Conservation (phyloP, 2,888 invertebrate species). For the Oxystoma pomonae region DNA sequence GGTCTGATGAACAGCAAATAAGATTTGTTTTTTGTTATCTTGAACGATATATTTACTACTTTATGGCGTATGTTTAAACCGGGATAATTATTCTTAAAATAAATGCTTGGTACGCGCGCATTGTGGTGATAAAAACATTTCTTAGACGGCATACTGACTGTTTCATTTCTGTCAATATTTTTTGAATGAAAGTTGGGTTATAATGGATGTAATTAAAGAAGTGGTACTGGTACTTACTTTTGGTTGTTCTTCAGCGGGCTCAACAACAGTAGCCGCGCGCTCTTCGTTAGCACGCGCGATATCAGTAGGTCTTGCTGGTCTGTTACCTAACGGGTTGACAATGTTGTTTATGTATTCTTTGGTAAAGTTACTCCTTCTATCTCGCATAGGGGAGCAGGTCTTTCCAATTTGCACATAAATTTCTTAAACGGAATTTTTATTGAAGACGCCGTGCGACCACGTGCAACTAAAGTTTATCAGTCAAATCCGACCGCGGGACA, state of each 20-base stretch:
- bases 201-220: not conserved
- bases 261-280: slow-evolving; percentile 34
- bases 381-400: slow-evolving; percentile 47
- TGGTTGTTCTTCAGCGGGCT: slow-evolving; percentile 38
- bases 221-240: slow-evolving; percentile 15
- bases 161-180: too few relatives aligned
- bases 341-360: slow-evolving; percentile 48
- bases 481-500: slow-evolving; percentile 1
- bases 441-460: slow-evolving; percentile 26
- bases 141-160: too few relatives aligned
- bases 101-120: too few relatives aligned
- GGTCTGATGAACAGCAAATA: too few relatives aligned
- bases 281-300: slow-evolving; percentile 36
- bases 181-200: too few relatives aligned
- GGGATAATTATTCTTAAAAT: too few relatives aligned
- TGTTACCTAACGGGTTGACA: slow-evolving; percentile 46
- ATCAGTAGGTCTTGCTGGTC: slow-evolving; percentile 56
- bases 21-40: too few relatives aligned
- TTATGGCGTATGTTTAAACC: too few relatives aligned
- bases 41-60: too few relatives aligned
- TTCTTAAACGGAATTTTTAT: slow-evolving; percentile 22
- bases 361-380: slow-evolving; percentile 47
- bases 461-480: slow-evolving; percentile 29
- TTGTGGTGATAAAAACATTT: too few relatives aligned
- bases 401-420: slow-evolving; percentile 38